These are phyloP conservation scores for Pelecanoides urinatrix DNA, from an alignment of 2,113 vertebrate species.

Conservation along the genomic window DNA sequence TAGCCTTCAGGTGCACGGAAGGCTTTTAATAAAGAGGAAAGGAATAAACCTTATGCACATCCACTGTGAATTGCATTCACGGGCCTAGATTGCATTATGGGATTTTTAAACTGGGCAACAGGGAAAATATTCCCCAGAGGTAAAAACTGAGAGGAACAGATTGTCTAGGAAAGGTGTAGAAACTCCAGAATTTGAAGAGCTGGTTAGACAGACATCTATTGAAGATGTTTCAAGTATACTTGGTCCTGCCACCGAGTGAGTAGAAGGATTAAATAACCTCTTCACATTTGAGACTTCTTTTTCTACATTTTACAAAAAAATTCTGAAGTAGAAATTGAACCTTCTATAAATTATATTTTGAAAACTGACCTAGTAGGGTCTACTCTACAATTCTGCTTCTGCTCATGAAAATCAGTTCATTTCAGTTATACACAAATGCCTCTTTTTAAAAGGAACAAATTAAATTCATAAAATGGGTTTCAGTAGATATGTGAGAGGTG, in stretches of 20 bases:
- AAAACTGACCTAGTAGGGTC: neutral
- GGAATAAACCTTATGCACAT: neutral
- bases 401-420: neutral
- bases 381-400: neutral
- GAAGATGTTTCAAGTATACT: neutral
- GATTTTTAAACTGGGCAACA: neutral
- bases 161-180: neutral
- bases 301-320: neutral
- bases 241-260: neutral
- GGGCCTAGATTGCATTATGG: neutral
- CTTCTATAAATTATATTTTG: neutral
- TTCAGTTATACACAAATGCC: neutral
- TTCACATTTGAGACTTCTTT: neutral
- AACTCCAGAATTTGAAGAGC: neutral
- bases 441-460: neutral
- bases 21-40: neutral
- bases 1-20: neutral
- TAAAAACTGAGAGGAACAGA: neutral
- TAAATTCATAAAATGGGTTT: neutral
- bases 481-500: neutral
- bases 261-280: neutral
- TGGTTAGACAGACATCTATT: neutral
- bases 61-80: neutral
- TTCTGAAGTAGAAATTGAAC: neutral
- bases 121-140: neutral